Percentiles rank a stretch among this genome's conserved stretches.
phyloP scores from a whole-genome alignment of 2,888 invertebrate species.

The Nephrotoma guestfalica region DNA sequence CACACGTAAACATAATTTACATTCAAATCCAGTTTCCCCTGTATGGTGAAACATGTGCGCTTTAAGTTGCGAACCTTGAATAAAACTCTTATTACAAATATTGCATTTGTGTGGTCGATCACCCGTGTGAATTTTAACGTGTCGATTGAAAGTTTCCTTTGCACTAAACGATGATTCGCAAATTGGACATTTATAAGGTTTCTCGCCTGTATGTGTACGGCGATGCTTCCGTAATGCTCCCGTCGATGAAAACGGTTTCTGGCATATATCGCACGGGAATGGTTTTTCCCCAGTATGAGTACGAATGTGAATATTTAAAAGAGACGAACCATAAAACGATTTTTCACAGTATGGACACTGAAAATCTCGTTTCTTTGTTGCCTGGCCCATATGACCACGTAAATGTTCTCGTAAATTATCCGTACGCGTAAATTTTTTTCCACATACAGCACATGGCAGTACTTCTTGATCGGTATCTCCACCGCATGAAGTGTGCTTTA shows the following conservation, averaged over 20 bases:
- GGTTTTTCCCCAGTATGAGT: conserved; percentile 53
- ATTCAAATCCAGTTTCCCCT: conserved; percentile 50
- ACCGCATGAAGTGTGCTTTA: conserved; percentile 52
- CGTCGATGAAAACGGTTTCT: conserved; percentile 55
- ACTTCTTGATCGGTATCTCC: conserved; percentile 29
- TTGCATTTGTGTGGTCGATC: conserved; percentile 28
- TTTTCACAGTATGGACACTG: conserved; percentile 49
- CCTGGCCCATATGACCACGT: conserved; percentile 48
- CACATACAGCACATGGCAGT: conserved; percentile 30
- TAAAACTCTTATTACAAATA: conserved; percentile 63
- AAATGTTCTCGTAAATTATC: conserved; percentile 60
- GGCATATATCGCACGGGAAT: conserved; percentile 58
- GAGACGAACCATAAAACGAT: conserved; percentile 45
- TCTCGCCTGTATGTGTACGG: conserved; percentile 43
- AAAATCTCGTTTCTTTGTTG: conserved; percentile 40
- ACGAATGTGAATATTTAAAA: conserved; percentile 44
- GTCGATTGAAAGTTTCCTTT: conserved; percentile 67
- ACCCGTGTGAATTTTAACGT: conserved; percentile 48
- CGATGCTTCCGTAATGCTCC: conserved; percentile 65
- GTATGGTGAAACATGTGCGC: conserved; percentile 66
- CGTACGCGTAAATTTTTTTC: conserved; percentile 35
- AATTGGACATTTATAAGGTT: conserved; percentile 49
- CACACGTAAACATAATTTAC: conserved; percentile 22
- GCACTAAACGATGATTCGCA: conserved; percentile 66
- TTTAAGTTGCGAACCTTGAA: conserved; percentile 64